Conservation (phyloP, 1,140 invertebrate genomes). For the Drosophila sp. region DNA sequence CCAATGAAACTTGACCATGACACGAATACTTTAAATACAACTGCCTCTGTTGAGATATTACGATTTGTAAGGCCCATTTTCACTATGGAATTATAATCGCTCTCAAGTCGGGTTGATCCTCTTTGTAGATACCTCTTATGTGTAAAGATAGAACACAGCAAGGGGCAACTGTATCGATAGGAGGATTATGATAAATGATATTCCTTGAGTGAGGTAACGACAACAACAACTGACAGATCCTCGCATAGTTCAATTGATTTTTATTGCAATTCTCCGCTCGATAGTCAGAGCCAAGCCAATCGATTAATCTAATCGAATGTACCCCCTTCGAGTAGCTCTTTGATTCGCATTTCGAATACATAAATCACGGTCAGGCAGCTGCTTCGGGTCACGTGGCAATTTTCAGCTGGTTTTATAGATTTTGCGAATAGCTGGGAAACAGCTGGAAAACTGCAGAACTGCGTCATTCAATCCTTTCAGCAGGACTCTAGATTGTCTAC, state of each 20-base stretch:
- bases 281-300: not conserved
- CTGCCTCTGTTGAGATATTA: not conserved
- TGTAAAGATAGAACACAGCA: not conserved
- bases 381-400: constrained; percentile 32
- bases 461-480: constrained; percentile 57
- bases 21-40: constrained; percentile 3
- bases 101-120: not conserved
- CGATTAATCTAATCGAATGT: constrained; percentile 13
- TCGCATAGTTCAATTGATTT: not conserved
- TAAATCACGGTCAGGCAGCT: constrained; percentile 44
- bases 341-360: constrained; percentile 16
- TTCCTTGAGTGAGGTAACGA: constrained; percentile 3
- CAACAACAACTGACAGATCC: constrained; percentile 6
- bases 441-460: constrained; percentile 36
- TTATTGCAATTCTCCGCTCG: not conserved
- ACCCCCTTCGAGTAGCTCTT: not conserved
- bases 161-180: not conserved
- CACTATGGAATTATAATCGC: constrained; percentile 9
- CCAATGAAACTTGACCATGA: constrained; percentile 5
- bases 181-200: constrained; percentile 15
- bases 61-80: not conserved
- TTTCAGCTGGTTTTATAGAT: constrained; percentile 22
- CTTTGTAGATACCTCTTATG: not conserved
- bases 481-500: constrained; percentile 4
- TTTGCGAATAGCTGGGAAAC: constrained; percentile 40